A percentile compares a stretch with the other conserved stretches of the same genome.
These are phyloP conservation scores for Philonicus albiceps DNA, from an alignment of 2,888 invertebrate species.

Conservation along the genomic window DNA sequence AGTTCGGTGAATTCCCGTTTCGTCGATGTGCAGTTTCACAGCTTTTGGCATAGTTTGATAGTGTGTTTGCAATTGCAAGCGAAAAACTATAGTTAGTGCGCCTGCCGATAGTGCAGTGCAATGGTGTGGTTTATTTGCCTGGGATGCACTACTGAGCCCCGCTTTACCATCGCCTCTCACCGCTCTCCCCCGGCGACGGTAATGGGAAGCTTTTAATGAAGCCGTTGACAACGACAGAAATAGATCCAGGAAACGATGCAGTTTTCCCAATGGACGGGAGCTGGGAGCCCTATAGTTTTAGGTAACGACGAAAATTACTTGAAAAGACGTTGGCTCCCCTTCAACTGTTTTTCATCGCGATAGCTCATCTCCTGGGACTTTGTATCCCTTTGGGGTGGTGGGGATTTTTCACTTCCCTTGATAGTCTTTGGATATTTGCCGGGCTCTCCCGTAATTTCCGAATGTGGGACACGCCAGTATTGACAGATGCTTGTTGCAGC, in stretches of 20 bases:
- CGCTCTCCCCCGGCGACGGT: not conserved
- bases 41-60: not conserved
- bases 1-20: not conserved
- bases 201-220: conserved; percentile 2
- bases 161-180: not conserved
- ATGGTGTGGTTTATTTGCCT: not conserved
- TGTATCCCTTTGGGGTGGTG: not conserved
- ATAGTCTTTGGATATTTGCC: not conserved
- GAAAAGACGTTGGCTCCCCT: not conserved
- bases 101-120: not conserved
- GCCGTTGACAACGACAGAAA: conserved; percentile 29
- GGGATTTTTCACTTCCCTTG: not conserved
- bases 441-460: not conserved
- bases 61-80: not conserved
- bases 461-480: not conserved
- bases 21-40: not conserved
- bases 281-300: not conserved
- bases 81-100: not conserved
- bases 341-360: not conserved
- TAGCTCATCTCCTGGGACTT: not conserved
- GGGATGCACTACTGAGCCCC: not conserved
- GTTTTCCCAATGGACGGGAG: not conserved
- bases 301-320: not conserved
- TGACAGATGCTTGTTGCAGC: not conserved
- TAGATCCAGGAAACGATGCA: conserved; percentile 5